Evolutionary conservation across 1,140 invertebrate species (phyloP), one percentile per base, ranked within the genome.

Genomic region (Bactericera cockerelli): DNA sequence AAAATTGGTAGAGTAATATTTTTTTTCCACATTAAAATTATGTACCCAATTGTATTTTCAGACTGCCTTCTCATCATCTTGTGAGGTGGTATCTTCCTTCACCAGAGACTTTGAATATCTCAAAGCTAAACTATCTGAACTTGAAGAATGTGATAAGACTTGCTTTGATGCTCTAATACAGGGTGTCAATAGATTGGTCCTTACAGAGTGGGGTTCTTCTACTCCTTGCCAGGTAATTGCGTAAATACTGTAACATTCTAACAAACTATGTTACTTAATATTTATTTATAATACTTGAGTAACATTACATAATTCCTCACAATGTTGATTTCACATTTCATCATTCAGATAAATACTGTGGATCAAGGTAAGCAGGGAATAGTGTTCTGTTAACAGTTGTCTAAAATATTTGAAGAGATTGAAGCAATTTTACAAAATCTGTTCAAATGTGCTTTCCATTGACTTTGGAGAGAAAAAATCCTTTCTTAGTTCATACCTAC

Each of bases 121-220:
- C 58, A 82, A 83, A 68, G 70, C 72, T 21, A 84, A 86, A 67
- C 67, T 93, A 10, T 77, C 79, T 62, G 78, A 77, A 59, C 72
- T 90, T 8, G 85, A 89, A 65, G 83, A 87, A 67, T 85, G 81
- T 70, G 89, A 92, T 64, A 88, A 87, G 71, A 90, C 89, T 3
- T 86, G 81, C 67, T 79, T 92, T 61, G 82, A 90, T 68, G 78
- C 79, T 19, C 87, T 83, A 14, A 70, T 93, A 2, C 76, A 80
- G 65, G 86, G 83, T 42, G 79, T 89, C 2, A 85, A 82, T 66
- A 81, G 80, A 68, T 69, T 88, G 54, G 77, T 93, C 13, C 73
- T 87, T 24, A 81, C 81, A 58, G 87, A 92, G 73, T 95, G 89
- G 89, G 88, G 87, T 21, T 83, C 80, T 65, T 79, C 82, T 61